A percentile compares a stretch with the other conserved stretches of the same genome.
phyloP scores from a whole-genome alignment of 1,140 invertebrate species.

The Brachionus sp. region DNA sequence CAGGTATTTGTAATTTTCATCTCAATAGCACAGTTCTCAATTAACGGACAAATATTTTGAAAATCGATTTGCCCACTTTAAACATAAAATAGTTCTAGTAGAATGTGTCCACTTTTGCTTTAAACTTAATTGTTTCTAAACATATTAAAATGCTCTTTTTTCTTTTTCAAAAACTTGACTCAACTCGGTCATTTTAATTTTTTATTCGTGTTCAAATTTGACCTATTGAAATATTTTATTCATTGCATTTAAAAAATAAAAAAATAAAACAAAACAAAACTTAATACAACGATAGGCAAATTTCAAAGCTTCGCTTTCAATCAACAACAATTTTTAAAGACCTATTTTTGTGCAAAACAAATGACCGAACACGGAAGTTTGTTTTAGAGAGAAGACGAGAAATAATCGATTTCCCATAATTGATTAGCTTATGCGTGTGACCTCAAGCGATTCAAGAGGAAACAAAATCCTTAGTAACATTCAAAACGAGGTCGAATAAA shows the following conservation, averaged over 20 bases:
- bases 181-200: neutral
- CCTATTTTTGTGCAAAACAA: neutral
- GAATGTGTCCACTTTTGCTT: neutral
- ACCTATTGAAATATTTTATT: neutral
- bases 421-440: slow-evolving; percentile 11
- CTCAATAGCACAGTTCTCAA: neutral
- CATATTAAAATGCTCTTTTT: neutral
- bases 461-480: slow-evolving; percentile 21
- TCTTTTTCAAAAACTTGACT: neutral
- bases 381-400: neutral
- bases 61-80: neutral
- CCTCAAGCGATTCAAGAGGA: neutral
- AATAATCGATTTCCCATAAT: neutral
- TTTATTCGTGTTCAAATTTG: neutral
- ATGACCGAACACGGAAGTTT: neutral
- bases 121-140: neutral
- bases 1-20: neutral
- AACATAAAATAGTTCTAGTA: neutral
- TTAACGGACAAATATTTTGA: neutral
- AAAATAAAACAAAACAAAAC: too few species aligned
- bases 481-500: slow-evolving; percentile 17
- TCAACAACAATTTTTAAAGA: neutral
- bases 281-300: neutral
- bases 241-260: neutral
- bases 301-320: neutral